Evolutionary conservation across 1,140 invertebrate species (phyloP).

Genomic region (Charaxes varanes): DNA sequence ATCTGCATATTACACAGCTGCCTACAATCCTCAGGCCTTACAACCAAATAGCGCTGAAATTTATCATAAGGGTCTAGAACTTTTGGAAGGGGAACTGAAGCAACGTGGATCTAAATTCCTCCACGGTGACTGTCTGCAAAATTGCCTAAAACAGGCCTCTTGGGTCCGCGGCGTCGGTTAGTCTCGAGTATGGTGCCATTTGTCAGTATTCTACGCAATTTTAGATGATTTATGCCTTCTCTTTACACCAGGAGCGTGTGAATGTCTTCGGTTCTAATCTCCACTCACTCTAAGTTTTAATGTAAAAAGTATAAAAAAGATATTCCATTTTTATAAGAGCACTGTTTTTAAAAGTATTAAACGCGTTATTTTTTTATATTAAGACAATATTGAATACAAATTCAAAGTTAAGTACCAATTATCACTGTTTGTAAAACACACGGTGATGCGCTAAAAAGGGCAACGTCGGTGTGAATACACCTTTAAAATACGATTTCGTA

Average conservation of each 20-base stretch:
- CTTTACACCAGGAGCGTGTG: background rate
- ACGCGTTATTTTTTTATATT: too few species aligned
- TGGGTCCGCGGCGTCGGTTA: conserved; percentile 10
- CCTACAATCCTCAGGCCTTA: conserved; percentile 46
- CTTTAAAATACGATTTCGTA: too few species aligned
- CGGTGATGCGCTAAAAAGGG: too few species aligned
- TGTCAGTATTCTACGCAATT: conserved; percentile 9
- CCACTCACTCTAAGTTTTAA: too few species aligned
- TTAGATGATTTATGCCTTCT: conserved; percentile 9
- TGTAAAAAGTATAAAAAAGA: too few species aligned
- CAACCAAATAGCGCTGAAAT: conserved; percentile 34
- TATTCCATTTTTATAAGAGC: too few species aligned
- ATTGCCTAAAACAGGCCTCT: conserved; percentile 15
- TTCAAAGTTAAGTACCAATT: too few species aligned
- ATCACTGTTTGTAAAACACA: too few species aligned
- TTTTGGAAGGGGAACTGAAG: conserved; percentile 80
- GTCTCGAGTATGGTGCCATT: conserved; percentile 11
- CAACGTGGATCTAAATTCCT: conserved; percentile 80
- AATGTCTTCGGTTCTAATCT: background rate
- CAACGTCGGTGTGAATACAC: too few species aligned
- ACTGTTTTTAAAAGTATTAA: too few species aligned
- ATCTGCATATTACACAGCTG: conserved; percentile 59
- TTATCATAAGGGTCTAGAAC: conserved; percentile 73
- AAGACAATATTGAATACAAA: too few species aligned
- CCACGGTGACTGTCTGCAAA: conserved; percentile 16